phyloP scores from a whole-genome alignment of 2,888 invertebrate genomes.

The Chrysolina americana region DNA sequence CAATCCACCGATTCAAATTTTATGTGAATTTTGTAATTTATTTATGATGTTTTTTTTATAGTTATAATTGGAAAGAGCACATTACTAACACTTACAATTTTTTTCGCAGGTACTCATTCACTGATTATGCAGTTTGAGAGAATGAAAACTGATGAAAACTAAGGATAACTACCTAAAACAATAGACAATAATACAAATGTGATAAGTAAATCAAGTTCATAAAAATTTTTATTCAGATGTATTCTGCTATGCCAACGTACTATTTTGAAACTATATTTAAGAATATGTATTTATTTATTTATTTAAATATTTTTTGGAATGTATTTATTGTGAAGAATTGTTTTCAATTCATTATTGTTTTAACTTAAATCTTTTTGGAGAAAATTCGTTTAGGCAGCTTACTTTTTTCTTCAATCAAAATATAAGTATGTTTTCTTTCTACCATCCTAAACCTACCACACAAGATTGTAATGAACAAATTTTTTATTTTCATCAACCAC shows the following conservation, averaged over 20 bases:
- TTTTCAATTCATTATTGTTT: neutral
- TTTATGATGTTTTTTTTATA: too few relatives aligned
- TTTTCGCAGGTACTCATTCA: conserved; percentile 27
- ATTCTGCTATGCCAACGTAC: conserved; percentile 13
- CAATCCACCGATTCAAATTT: too few relatives aligned
- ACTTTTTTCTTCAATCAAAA: too few relatives aligned
- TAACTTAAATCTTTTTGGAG: neutral
- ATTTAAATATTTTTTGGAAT: neutral
- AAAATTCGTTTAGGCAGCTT: too few relatives aligned
- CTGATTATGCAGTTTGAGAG: conserved; percentile 27
- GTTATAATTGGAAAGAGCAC: neutral
- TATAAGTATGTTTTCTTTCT: too few relatives aligned
- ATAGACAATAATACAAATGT: conserved; percentile 19
- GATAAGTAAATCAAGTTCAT: conserved; percentile 18
- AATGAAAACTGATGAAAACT: conserved; percentile 22
- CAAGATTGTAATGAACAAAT: too few relatives aligned
- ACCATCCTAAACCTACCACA: too few relatives aligned
- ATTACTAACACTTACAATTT: neutral
- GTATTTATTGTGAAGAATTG: neutral
- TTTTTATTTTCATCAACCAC: too few relatives aligned
- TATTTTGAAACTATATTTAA: conserved; percentile 11
- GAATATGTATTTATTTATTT: conserved; percentile 11
- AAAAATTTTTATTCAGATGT: neutral
- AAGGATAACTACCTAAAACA: neutral
- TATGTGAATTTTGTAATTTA: too few relatives aligned